phyloP scores from a whole-genome alignment of 2,797 vertebrate genomes.

The Sebastes minor region DNA sequence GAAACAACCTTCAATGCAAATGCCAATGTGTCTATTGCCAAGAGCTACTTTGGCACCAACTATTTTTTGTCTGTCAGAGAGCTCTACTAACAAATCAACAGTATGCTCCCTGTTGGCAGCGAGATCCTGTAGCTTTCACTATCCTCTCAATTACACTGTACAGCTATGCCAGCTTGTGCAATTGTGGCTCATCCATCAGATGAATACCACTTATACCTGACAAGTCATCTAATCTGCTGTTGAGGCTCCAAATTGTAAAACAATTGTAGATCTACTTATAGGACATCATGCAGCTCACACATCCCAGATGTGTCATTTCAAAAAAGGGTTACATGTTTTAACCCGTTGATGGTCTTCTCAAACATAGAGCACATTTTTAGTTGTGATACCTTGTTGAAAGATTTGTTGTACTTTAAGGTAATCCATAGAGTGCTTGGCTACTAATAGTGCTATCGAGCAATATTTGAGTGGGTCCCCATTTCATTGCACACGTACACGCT shows the following conservation, averaged over 20 bases:
- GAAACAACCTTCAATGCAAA: constrained; percentile 52
- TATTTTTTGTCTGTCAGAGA: constrained; percentile 32
- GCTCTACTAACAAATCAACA: constrained; percentile 35
- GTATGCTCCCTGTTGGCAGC: constrained; percentile 2
- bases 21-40: constrained; percentile 30
- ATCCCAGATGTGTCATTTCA: background rate
- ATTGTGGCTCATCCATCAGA: background rate
- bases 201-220: background rate
- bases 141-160: background rate
- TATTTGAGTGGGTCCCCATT: no score
- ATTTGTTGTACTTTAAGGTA: no score
- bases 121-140: background rate
- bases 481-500: no score
- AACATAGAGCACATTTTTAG: background rate
- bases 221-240: background rate
- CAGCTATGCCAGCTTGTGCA: background rate
- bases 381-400: background rate
- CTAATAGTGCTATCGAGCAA: no score
- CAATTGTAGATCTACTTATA: background rate
- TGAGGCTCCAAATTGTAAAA: background rate
- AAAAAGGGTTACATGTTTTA: background rate
- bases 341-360: background rate
- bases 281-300: background rate
- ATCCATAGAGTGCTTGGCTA: no score
- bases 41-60: constrained; percentile 46